Evolutionary conservation across 2,113 vertebrate species (phyloP).

Genomic region (Thamnophis sirtalis): DNA sequence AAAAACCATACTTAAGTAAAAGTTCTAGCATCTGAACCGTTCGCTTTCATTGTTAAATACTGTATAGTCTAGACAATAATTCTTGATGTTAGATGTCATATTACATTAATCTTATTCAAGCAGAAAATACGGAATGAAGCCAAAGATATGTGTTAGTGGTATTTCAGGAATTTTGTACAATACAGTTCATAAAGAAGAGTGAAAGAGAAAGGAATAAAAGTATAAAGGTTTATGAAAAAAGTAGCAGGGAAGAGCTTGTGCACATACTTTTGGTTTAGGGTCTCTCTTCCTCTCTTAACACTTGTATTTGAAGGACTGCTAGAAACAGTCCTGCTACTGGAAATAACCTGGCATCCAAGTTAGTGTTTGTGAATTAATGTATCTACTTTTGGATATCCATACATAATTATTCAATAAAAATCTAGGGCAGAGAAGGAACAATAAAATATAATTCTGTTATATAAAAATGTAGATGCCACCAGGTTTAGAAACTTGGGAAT

Average conservation of each 20-base stretch:
- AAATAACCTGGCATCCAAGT: not conserved
- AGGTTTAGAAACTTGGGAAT: not conserved
- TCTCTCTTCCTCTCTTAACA: not conserved
- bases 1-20: not conserved
- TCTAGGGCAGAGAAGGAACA: not conserved
- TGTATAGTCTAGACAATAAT: not conserved
- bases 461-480: not conserved
- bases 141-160: not conserved
- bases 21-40: not conserved
- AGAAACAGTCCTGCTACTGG: not conserved
- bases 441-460: not conserved
- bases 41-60: not conserved
- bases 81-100: not conserved
- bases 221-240: not conserved
- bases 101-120: not conserved
- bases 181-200: not conserved
- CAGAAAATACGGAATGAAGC: not conserved
- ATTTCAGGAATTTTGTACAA: not conserved
- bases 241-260: not conserved
- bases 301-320: not conserved
- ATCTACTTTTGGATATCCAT: not conserved
- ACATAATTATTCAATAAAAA: not conserved
- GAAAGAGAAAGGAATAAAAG: not conserved
- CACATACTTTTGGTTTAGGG: not conserved
- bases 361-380: not conserved